Base-by-base conservation (phyloP, 2,113 vertebrate species). In the Piliocolobus tephrosceles region DNA sequence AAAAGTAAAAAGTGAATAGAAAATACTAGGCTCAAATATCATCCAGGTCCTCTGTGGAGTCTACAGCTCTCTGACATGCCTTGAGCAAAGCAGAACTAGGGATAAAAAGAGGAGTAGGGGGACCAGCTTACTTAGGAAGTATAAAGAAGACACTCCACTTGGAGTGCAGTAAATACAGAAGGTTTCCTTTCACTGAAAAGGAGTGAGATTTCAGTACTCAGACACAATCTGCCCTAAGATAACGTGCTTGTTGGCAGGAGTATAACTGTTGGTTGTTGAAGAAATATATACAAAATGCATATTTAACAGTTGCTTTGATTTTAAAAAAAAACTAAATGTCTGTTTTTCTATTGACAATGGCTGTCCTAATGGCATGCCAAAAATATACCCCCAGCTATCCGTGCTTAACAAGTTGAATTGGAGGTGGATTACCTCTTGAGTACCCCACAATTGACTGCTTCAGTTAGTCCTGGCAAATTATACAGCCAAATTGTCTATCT, bases 291-390 rank as follows among this genome's bases (percentile, higher is more conserved):
- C 70, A 57, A 94, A 97, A 94, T 94, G 40, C 90, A 55, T 94
- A 80, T 96, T 95, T 96, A 81, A 92, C 85, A 85, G 68, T 73
- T 79, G 22, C 40, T 88, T 93, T 96, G 76, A 76, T 81, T 47
- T 17, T 78, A 83, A 40, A 94, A 76, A 35, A n/a, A 93, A 88
- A 70, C 12, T 38, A 76, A 86, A 76, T 58, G 68, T 81, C 88
- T 96, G 8, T 82, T 92, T 89, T 87, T 79, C 68, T 80, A 2
- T 80, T 95, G 68, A 90, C 86, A 95, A 40, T 12, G 13, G 20
- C 82, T 72, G 55, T 94, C 78, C 90, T 50, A 80, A 73, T 88
- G 68, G 18, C 75, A 58, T 88, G 80, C 83, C 94, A 87, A 75
- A 76, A 80, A 50, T 84, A 96, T 91, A 32, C 68, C 70, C 47